phyloP scores from a whole-genome alignment of 1,140 invertebrate genomes.

The Lerema accius region DNA sequence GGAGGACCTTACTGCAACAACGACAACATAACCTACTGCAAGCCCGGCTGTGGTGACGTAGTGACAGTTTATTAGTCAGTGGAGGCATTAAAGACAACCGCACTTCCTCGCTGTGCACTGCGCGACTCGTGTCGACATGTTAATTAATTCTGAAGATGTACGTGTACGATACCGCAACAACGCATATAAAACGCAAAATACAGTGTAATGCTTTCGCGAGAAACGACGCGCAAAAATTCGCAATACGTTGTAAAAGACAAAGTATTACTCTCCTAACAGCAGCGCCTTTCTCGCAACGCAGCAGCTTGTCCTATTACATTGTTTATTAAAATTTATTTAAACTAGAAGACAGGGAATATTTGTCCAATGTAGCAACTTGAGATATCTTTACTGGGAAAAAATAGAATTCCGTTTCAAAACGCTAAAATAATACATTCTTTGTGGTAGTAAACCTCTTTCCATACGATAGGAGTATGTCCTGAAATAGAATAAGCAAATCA shows the following conservation, averaged over 20 bases:
- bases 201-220: too few relatives aligned
- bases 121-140: not conserved
- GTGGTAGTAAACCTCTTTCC: not conserved
- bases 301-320: too few relatives aligned
- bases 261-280: too few relatives aligned
- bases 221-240: too few relatives aligned
- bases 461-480: not conserved
- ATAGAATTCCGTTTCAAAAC: not conserved
- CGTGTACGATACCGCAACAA: not conserved
- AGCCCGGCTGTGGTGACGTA: not conserved
- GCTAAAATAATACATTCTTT: not conserved
- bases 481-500: not conserved
- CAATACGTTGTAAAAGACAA: too few relatives aligned
- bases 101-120: slow-evolving; percentile 45
- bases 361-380: too few relatives aligned
- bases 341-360: too few relatives aligned
- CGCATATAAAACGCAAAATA: not conserved
- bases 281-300: too few relatives aligned
- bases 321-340: too few relatives aligned
- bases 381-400: too few relatives aligned
- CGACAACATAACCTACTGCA: too few relatives aligned
- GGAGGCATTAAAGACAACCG: not conserved
- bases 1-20: too few relatives aligned
- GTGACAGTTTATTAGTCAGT: not conserved
- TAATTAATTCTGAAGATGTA: not conserved